Evolutionary conservation across 2,797 vertebrate genomes (phyloP), one percentile per base, ranked within the genome.

Genomic region (Carapus acus): DNA sequence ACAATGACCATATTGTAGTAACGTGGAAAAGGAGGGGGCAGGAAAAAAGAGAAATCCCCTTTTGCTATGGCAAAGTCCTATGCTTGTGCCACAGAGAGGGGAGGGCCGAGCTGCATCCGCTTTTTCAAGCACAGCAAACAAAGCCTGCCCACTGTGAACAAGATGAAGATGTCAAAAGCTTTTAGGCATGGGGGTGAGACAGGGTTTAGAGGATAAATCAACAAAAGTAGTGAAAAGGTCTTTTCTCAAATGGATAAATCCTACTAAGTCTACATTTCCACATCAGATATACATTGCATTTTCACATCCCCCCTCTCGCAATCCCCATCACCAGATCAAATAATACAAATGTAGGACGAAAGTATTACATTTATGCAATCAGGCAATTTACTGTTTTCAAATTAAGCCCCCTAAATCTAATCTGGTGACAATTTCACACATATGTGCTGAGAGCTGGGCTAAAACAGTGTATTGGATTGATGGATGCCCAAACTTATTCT

Each of bases 81-180:
- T 90, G 90, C 93, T 94, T 94, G 91, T 92, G 91, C 89, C 91
- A 95, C 85, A 65, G 91, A 90, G 92, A 91, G 92, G 91, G 91
- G 88, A 88, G 91, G 91, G 89, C 89, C 84, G 86, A 78, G 91
- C 92, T 90, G 92, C 91, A 89, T 91, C 91, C 92, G 90, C 91
- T 92, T 91, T 91, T 92, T 90, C 91, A 91, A 92, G 93, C 91
- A 93, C 92, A 93, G 91, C 93, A 95, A 97, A 97, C 94, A 98
- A 98, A 95, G 94, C 91, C 90, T 83, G 91, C 94, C 93, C 83
- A 88, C 87, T 89, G 88, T 88, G 88, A 89, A 88, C 83, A 87
- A 88, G 94, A 98, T 97, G 94, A 97, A 96, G 94, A 98, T 96
- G 94, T 97, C 94, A 97, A 89, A 90, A 96, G 93, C 94, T 95